Evolutionary conservation across 2,888 invertebrate species (phyloP).

Genomic region (Nemotelus pantherinus): DNA sequence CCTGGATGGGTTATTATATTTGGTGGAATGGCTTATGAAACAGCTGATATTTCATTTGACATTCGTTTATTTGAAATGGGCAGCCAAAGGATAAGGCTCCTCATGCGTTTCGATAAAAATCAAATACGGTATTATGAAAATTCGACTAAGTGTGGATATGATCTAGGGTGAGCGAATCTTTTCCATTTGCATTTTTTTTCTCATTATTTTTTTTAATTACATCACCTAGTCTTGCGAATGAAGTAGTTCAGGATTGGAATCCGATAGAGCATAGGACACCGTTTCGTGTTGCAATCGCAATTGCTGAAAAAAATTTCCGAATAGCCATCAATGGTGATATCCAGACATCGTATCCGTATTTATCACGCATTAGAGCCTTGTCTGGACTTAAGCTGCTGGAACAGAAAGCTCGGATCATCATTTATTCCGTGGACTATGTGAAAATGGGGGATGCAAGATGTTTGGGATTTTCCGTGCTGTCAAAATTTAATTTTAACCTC

Average conservation of each 20-base stretch:
- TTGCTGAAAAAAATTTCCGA: neutral
- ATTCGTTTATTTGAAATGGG: constrained; percentile 7
- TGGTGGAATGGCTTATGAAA: neutral
- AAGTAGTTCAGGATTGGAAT: neutral
- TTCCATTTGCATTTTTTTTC: too few species aligned
- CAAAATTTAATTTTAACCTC: neutral
- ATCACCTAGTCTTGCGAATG: neutral
- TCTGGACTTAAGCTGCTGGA: neutral
- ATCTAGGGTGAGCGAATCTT: neutral
- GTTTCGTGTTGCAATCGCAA: neutral
- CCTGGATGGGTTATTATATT: neutral
- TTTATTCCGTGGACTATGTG: neutral
- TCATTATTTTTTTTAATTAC: too few species aligned
- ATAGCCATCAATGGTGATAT: neutral
- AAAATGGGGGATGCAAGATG: neutral
- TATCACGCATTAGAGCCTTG: neutral
- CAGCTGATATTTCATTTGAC: neutral
- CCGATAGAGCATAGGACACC: neutral
- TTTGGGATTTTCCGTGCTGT: neutral
- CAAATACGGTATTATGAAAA: constrained; percentile 6
- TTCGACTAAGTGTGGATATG: neutral
- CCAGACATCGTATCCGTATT: neutral
- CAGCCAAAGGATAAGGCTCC: neutral
- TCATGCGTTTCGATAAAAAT: neutral
- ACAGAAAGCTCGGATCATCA: neutral